Evolutionary conservation across 2,797 vertebrate genomes (phyloP).

Genomic region (Labroides dimidiatus): DNA sequence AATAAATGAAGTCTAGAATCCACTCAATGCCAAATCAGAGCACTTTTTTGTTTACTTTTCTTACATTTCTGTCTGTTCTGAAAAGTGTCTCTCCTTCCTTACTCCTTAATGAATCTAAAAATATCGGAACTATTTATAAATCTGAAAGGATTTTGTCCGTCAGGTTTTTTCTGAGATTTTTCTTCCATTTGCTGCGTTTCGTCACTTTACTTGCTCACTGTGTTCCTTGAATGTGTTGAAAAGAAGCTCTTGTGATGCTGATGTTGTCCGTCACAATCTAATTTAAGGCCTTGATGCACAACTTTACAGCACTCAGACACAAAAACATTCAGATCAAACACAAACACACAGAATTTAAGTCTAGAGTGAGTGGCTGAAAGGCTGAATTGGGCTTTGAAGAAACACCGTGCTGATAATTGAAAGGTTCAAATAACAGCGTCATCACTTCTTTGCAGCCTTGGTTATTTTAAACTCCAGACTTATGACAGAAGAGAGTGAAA

Average conservation of each 20-base stretch:
- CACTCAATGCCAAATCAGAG: neutral
- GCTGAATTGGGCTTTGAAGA: conserved; percentile 6
- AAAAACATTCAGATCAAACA: neutral
- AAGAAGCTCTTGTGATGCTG: conserved; percentile 25
- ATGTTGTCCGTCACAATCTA: conserved; percentile 47
- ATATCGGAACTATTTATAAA: conserved; percentile 1
- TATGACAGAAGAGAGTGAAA: conserved; percentile 46
- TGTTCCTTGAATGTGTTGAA: neutral
- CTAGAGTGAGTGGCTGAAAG: conserved; percentile 21
- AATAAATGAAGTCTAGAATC: neutral
- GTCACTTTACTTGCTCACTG: conserved; percentile 15
- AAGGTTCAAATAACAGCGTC: conserved; percentile 61
- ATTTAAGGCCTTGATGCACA: conserved; percentile 57
- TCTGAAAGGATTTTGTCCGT: conserved; percentile 1
- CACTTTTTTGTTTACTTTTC: neutral
- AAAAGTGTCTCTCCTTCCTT: conserved; percentile 11
- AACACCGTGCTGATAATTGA: conserved; percentile 57
- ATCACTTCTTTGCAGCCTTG: conserved; percentile 51
- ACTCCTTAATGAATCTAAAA: neutral
- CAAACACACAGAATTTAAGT: no score
- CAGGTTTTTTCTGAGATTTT: neutral
- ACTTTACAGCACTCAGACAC: conserved; percentile 25
- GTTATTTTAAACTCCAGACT: conserved; percentile 43
- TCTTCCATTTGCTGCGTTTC: conserved; percentile 6
- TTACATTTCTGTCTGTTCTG: neutral